Percentiles rank a stretch among this genome's conserved stretches.
phyloP scores from a whole-genome alignment of 2,797 vertebrate genomes.

The Ataeniobius toweri region DNA sequence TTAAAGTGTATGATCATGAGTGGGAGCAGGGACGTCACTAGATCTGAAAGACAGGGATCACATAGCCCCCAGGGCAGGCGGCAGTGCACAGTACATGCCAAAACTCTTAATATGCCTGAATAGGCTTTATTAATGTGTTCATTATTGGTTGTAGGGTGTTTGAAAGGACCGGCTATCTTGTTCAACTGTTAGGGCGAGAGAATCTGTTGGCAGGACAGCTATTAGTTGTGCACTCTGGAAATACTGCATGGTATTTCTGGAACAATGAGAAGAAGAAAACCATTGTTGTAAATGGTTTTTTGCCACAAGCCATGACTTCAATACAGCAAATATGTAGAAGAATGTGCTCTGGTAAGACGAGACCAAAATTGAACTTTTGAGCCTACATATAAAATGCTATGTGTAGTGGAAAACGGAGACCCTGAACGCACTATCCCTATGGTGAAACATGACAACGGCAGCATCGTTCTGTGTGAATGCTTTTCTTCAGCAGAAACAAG shows the following conservation, averaged over 20 bases:
- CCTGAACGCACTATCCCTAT: background rate
- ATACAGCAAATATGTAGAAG: background rate
- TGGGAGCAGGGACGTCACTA: background rate
- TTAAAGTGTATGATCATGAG: background rate
- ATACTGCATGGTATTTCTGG: background rate
- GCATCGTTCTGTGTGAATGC: background rate
- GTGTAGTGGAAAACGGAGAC: background rate
- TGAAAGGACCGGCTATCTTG: background rate
- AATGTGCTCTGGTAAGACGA: background rate
- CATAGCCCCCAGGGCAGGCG: background rate
- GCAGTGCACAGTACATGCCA: background rate
- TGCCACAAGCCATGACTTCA: background rate
- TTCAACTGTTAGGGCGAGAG: background rate
- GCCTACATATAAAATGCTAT: background rate
- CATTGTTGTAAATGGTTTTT: background rate
- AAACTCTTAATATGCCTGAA: background rate
- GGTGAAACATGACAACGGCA: background rate
- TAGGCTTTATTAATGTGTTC: background rate
- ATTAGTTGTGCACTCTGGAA: background rate
- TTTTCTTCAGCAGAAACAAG: background rate
- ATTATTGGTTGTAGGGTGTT: background rate
- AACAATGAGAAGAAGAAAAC: background rate
- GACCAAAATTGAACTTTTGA: background rate
- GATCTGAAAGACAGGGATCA: background rate
- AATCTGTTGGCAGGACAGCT: too few relatives aligned